Conservation (phyloP, 2,113 vertebrate species). For the Daphoenositta chrysoptera region DNA sequence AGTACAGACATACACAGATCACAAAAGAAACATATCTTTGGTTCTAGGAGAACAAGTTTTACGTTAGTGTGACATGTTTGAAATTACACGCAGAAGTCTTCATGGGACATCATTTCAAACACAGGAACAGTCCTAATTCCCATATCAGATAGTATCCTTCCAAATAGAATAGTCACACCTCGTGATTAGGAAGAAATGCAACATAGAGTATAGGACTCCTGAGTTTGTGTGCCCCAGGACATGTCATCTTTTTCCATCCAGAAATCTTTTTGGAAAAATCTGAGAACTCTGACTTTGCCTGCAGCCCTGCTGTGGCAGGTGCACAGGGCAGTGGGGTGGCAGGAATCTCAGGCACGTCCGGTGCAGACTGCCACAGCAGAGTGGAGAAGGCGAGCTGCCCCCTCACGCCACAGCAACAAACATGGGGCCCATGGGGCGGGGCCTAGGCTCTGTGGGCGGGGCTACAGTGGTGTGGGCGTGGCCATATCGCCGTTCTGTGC, state of each 20-base stretch:
- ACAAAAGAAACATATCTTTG: background rate
- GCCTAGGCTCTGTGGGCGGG: accelerated
- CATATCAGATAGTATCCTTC: background rate
- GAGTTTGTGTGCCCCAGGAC: background rate
- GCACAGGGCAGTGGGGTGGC: background rate
- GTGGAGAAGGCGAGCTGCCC: accelerated
- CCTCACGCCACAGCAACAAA: background rate
- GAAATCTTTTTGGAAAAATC: background rate
- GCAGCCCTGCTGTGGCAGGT: background rate
- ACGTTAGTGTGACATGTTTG: background rate
- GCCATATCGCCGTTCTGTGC: accelerated
- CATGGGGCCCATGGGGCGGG: background rate
- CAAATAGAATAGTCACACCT: background rate
- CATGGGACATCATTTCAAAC: background rate
- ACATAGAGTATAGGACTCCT: background rate
- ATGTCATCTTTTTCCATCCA: background rate
- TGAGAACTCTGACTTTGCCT: background rate
- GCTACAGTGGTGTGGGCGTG: background rate
- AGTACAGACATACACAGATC: background rate
- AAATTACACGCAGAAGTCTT: background rate
- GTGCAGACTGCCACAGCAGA: background rate
- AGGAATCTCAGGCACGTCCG: background rate
- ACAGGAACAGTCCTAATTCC: background rate
- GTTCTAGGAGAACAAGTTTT: background rate
- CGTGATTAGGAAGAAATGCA: background rate